Conservation (phyloP, 1,140 invertebrate genomes). For the Trachymyrmex septentrionalis region DNA sequence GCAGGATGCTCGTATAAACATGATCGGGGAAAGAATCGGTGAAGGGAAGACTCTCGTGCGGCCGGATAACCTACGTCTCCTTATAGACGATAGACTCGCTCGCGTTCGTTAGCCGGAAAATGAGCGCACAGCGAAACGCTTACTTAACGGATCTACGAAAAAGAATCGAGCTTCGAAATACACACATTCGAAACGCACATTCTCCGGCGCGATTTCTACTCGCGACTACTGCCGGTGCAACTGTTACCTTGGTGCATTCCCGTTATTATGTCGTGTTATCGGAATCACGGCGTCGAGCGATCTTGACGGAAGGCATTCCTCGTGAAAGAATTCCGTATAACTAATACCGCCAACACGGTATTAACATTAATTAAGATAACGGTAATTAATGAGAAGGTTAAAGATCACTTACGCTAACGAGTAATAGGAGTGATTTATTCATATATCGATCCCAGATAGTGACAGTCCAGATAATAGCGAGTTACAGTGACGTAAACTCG, state of each 20-base stretch:
- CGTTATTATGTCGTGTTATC: slow-evolving; percentile 57
- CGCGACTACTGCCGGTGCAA: slow-evolving; percentile 36
- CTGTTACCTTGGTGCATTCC: slow-evolving; percentile 50
- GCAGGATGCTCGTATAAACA: slow-evolving; percentile 20
- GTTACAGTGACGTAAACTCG: neutral
- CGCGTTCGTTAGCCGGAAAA: slow-evolving; percentile 50
- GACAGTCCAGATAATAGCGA: neutral
- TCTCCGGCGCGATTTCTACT: slow-evolving; percentile 26
- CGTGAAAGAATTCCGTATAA: slow-evolving; percentile 29
- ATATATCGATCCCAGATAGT: slow-evolving; percentile 18
- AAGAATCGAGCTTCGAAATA: slow-evolving; percentile 43
- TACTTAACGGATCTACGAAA: slow-evolving; percentile 59
- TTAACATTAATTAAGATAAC: slow-evolving; percentile 15
- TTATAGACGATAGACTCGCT: slow-evolving; percentile 56
- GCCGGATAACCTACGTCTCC: slow-evolving; percentile 32
- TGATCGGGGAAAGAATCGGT: slow-evolving; percentile 26
- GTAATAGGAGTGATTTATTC: neutral
- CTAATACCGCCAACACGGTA: neutral
- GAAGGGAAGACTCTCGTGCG: neutral
- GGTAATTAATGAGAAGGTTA: slow-evolving; percentile 15
- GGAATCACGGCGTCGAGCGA: neutral
- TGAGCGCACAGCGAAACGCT: slow-evolving; percentile 26
- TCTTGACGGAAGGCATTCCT: slow-evolving; percentile 30
- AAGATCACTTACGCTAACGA: neutral
- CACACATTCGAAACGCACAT: slow-evolving; percentile 53